Conservation (phyloP, 2,888 invertebrate species). For the Nemotelus nigrinus region DNA sequence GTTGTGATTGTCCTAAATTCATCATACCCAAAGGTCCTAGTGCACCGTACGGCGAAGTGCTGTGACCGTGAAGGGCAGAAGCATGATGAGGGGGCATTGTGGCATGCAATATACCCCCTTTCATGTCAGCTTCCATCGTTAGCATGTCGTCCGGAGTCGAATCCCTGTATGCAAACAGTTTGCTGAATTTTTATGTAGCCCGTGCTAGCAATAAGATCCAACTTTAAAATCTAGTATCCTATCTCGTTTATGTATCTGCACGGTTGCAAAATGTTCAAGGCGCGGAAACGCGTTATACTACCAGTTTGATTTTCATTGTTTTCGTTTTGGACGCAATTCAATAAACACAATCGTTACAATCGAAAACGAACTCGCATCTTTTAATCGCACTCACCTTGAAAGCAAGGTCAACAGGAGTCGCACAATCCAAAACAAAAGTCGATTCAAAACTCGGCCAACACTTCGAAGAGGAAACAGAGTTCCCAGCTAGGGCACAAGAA, state of each 20-base stretch:
- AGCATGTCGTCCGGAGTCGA: constrained; percentile 75
- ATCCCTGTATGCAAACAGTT: constrained; percentile 85
- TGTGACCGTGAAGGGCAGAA: constrained; percentile 71
- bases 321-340: background rate
- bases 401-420: too few species aligned
- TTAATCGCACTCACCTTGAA: too few species aligned
- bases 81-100: constrained; percentile 87
- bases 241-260: background rate
- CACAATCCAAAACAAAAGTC: too few species aligned
- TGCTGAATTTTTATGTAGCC: constrained; percentile 61
- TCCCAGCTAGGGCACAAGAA: too few species aligned
- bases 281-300: constrained; percentile 21
- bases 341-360: too few species aligned
- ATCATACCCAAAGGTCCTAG: constrained; percentile 78
- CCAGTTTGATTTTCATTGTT: background rate
- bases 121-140: constrained; percentile 92
- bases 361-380: too few species aligned
- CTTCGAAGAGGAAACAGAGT: too few species aligned
- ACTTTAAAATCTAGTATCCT: constrained; percentile 20
- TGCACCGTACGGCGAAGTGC: constrained; percentile 73
- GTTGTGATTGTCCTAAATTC: constrained; percentile 73
- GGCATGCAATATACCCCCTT: constrained; percentile 87
- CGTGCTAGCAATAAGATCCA: constrained; percentile 31
- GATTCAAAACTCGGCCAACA: too few species aligned
- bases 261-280: background rate